These are phyloP conservation scores for Mormyrus proboscirostris DNA, from an alignment of 2,797 vertebrate genomes.

Conservation along the genomic window DNA sequence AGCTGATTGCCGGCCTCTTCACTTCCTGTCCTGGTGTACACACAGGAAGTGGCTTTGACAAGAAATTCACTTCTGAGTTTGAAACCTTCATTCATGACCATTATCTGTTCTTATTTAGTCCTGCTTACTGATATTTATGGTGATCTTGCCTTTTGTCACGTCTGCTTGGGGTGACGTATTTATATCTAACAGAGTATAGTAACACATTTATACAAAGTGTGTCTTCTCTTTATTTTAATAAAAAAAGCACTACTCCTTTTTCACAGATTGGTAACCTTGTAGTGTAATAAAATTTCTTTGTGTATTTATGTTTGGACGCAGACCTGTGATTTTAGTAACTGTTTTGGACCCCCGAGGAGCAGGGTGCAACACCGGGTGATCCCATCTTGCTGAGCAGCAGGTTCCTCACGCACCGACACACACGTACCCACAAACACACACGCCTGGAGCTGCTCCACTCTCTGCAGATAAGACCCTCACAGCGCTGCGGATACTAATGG, in stretches of 20 bases:
- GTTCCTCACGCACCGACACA: not conserved
- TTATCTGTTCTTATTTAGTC: not conserved
- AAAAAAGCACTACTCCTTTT: not conserved
- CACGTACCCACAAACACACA: not conserved
- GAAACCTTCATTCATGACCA: not conserved
- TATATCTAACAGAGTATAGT: not conserved
- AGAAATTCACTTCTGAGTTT: constrained; percentile 8
- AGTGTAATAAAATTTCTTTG: not conserved
- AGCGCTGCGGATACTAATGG: constrained; percentile 55
- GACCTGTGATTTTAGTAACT: not conserved
- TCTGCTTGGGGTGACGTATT: not conserved
- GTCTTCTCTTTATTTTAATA: not conserved
- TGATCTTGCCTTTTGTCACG: not conserved
- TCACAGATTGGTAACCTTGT: not conserved
- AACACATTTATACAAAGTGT: not conserved
- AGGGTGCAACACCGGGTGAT: not conserved
- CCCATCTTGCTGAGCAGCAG: not conserved
- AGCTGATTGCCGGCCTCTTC: not conserved
- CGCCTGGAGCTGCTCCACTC: not conserved
- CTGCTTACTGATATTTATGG: not conserved
- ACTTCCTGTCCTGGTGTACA: constrained; percentile 21
- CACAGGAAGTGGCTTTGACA: constrained; percentile 29
- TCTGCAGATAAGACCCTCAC: constrained; percentile 5
- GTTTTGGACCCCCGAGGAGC: not conserved
- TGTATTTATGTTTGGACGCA: not conserved